phyloP scores from a whole-genome alignment of 2,888 invertebrate species.

The Drosophila robusta region DNA sequence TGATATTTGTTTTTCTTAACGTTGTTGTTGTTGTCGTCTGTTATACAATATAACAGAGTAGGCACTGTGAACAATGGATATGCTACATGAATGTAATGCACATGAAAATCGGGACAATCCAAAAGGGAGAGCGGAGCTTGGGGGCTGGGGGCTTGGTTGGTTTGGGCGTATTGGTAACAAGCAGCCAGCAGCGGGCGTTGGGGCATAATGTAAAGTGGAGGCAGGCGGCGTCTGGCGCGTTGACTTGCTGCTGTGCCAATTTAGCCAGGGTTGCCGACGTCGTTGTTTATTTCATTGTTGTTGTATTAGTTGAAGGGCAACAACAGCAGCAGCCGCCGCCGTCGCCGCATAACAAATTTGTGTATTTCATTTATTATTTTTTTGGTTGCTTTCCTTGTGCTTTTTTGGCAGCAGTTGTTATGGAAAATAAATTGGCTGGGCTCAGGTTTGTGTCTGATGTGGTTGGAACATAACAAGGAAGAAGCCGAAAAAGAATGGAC shows the following conservation, averaged over 20 bases:
- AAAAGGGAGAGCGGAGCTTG: neutral
- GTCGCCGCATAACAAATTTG: constrained; percentile 48
- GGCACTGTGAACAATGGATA: constrained; percentile 67
- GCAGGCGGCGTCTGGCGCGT: constrained; percentile 44
- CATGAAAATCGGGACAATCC: constrained; percentile 40
- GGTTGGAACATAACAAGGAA: constrained; percentile 42
- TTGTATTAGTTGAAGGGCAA: constrained; percentile 56
- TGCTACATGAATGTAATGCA: constrained; percentile 64
- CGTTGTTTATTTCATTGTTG: constrained; percentile 16
- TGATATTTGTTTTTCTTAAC: constrained; percentile 17
- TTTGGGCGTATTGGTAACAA: neutral
- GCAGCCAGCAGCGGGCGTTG: neutral
- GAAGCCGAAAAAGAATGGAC: constrained; percentile 14
- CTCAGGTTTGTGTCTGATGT: constrained; percentile 55
- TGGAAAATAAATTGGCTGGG: constrained; percentile 70
- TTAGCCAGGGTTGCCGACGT: constrained; percentile 42
- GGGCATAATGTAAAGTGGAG: neutral
- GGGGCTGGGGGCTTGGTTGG: neutral
- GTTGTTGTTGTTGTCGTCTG: constrained; percentile 23
- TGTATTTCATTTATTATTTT: constrained; percentile 23
- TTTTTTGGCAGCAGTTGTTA: constrained; percentile 53
- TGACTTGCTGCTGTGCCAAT: constrained; percentile 63
- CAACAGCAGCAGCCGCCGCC: constrained; percentile 16
- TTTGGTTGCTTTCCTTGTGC: constrained; percentile 5
- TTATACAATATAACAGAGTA: constrained; percentile 62